These are phyloP conservation scores for Leptopilina syphax DNA, from an alignment of 2,888 invertebrate genomes.

Conservation along the genomic window DNA sequence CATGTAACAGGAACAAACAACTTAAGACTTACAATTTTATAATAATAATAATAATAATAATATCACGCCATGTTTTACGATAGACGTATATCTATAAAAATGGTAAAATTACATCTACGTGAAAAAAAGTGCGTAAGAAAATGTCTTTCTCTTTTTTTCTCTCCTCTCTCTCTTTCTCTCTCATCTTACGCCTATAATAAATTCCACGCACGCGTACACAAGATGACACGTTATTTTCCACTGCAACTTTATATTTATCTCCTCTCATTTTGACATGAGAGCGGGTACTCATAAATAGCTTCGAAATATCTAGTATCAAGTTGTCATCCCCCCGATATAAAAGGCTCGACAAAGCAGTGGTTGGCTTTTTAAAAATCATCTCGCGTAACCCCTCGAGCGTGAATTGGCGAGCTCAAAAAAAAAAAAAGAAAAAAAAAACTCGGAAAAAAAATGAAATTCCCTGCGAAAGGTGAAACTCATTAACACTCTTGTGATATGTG, in stretches of 20 bases:
- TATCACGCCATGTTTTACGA: too few relatives aligned
- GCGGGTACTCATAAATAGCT: constrained; percentile 14
- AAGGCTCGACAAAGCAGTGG: constrained; percentile 12
- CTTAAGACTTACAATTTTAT: too few relatives aligned
- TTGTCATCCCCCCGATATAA: constrained; percentile 17
- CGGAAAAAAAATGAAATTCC: not conserved
- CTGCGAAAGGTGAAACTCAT: constrained; percentile 4
- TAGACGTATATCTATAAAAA: too few relatives aligned
- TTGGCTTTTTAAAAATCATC: constrained; percentile 24
- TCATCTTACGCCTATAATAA: constrained; percentile 16
- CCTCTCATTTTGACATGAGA: constrained; percentile 5
- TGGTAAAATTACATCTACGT: too few relatives aligned
- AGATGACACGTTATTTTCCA: constrained; percentile 16
- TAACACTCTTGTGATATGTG: constrained; percentile 22
- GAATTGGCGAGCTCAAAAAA: constrained; percentile 1
- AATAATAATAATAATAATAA: too few relatives aligned
- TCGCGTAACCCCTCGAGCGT: constrained; percentile 26
- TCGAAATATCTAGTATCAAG: constrained; percentile 15
- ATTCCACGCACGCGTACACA: constrained; percentile 18
- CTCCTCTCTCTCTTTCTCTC: too few relatives aligned
- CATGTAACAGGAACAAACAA: too few relatives aligned
- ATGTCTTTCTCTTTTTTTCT: too few relatives aligned
- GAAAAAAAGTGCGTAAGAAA: too few relatives aligned
- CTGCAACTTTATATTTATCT: not conserved
- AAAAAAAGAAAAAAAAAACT: not conserved